Evolutionary conservation across 2,113 vertebrate genomes (phyloP).

Genomic region (Sander vitreus): DNA sequence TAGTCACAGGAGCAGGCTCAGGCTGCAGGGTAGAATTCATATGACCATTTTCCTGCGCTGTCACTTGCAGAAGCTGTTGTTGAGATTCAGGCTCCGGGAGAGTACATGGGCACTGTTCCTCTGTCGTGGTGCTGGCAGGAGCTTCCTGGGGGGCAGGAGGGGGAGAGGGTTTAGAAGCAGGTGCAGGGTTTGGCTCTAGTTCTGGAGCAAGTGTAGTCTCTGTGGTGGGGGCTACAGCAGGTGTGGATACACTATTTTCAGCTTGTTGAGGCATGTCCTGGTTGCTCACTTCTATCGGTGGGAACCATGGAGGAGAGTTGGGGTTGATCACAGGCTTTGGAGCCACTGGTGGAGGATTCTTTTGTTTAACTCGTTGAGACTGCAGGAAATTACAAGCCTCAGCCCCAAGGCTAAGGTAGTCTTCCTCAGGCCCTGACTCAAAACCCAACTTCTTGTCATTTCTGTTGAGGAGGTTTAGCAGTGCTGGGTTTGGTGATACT

Average conservation of each 20-base stretch:
- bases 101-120: slow-evolving; percentile 69
- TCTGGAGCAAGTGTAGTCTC: slow-evolving; percentile 77
- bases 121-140: slow-evolving; percentile 48
- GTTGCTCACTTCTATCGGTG: slow-evolving; percentile 77
- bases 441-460: slow-evolving; percentile 89
- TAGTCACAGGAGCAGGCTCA: slow-evolving; percentile 59
- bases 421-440: slow-evolving; percentile 95
- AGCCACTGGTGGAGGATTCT: slow-evolving; percentile 95
- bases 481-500: slow-evolving; percentile 92
- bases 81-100: slow-evolving; percentile 66
- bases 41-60: slow-evolving; percentile 60
- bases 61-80: slow-evolving; percentile 60
- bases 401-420: slow-evolving; percentile 97
- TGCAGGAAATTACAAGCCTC: slow-evolving; percentile 99
- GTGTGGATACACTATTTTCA: slow-evolving; percentile 84
- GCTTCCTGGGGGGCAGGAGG: slow-evolving; percentile 67
- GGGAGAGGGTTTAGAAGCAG: slow-evolving; percentile 72
- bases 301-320: slow-evolving; percentile 89
- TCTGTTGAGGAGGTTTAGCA: slow-evolving; percentile 93
- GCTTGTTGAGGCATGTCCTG: slow-evolving; percentile 85
- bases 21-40: slow-evolving; percentile 51
- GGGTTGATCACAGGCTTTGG: slow-evolving; percentile 93
- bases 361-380: slow-evolving; percentile 86
- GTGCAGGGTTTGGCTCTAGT: slow-evolving; percentile 81
- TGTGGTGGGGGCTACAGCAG: slow-evolving; percentile 79